Conservation (phyloP, 2,888 invertebrate genomes). For the Hydrotaea diabolus region DNA sequence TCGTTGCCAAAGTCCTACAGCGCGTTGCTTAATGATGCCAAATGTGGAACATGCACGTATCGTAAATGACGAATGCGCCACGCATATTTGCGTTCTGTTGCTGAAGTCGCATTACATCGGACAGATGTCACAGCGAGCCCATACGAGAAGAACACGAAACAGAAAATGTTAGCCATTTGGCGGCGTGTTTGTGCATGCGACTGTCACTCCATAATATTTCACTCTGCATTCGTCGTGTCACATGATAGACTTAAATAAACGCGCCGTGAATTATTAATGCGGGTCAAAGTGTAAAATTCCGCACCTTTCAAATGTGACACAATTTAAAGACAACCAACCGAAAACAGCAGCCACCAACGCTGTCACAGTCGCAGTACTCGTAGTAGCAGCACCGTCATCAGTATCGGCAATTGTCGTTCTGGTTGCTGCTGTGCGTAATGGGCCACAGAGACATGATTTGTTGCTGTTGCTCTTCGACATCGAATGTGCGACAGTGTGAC, state of each 20-base stretch:
- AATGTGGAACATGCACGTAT: background rate
- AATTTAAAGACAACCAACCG: conserved; percentile 27
- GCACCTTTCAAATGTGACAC: conserved; percentile 56
- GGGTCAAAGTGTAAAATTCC: conserved; percentile 62
- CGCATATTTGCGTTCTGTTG: conserved; percentile 27
- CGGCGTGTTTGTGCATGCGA: conserved; percentile 22
- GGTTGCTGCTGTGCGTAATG: background rate
- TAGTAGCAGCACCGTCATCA: background rate
- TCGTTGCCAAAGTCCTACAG: background rate
- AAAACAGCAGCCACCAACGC: too few species aligned
- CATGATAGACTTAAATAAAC: conserved; percentile 64
- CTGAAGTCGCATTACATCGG: background rate
- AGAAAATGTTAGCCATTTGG: conserved; percentile 34
- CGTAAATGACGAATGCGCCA: conserved; percentile 4
- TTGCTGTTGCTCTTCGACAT: conserved; percentile 1
- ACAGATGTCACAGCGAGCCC: background rate
- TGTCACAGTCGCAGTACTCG: background rate
- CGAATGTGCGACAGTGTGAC: conserved; percentile 8
- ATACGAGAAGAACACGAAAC: conserved; percentile 14
- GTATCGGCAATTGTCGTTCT: background rate
- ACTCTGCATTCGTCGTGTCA: conserved; percentile 58
- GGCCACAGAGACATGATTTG: background rate
- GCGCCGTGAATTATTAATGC: conserved; percentile 64
- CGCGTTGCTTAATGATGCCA: conserved; percentile 30
- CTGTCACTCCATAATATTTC: conserved; percentile 56